Percentiles rank a stretch among this genome's conserved stretches.
Evolutionary conservation across 2,888 invertebrate genomes (phyloP).

Genomic region (Leistus spinibarbis): DNA sequence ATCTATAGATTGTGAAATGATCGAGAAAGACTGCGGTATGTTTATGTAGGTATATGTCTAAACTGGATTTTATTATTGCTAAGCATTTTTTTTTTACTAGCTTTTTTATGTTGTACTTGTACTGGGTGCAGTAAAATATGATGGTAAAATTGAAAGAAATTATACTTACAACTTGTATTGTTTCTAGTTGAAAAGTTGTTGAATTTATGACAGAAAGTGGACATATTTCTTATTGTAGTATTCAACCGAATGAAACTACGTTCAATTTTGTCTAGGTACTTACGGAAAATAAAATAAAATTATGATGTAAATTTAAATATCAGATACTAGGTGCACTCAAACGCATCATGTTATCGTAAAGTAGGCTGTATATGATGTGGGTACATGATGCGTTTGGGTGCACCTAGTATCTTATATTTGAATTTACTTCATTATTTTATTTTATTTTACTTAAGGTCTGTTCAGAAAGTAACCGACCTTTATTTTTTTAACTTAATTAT

Average conservation of each 20-base stretch:
- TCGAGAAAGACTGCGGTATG: not conserved
- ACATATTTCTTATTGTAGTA: not conserved
- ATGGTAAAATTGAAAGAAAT: conserved; percentile 25
- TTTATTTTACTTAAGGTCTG: no score
- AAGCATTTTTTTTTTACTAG: not conserved
- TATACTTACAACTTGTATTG: conserved; percentile 8
- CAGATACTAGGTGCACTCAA: no score
- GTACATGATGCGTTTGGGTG: no score
- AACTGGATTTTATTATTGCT: not conserved
- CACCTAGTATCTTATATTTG: no score
- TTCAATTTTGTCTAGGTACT: not conserved
- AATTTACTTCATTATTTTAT: no score
- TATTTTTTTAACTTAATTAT: no score
- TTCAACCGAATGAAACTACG: not conserved
- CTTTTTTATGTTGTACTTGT: not conserved
- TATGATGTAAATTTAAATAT: no score
- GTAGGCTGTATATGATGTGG: no score
- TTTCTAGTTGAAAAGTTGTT: conserved; percentile 23
- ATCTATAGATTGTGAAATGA: conserved; percentile 13
- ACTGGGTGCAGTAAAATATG: conserved; percentile 27
- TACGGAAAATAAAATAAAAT: not conserved
- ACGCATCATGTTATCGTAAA: no score
- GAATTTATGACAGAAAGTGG: not conserved
- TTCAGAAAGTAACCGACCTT: no score
- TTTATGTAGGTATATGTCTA: not conserved